Percentiles rank a stretch among this genome's conserved stretches.
Evolutionary conservation across 1,140 invertebrate species (phyloP).

Genomic region (Drosophila pectinifera): DNA sequence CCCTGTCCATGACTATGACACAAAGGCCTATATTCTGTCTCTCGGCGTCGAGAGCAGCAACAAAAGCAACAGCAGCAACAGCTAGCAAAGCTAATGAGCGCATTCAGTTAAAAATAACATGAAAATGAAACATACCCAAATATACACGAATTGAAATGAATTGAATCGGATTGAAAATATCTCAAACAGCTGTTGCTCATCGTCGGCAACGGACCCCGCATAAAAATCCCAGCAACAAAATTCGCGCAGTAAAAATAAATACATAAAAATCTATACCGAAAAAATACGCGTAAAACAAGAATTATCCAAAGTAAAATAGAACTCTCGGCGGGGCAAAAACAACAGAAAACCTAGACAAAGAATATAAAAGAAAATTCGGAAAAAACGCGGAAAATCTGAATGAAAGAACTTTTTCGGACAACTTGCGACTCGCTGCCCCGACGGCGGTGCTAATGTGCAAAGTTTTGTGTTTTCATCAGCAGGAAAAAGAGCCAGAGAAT

Average conservation of each 20-base stretch:
- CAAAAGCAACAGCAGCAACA: constrained; percentile 18
- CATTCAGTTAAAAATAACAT: constrained; percentile 79
- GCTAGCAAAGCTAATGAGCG: constrained; percentile 69
- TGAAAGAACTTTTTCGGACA: constrained; percentile 76
- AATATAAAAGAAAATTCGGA: constrained; percentile 16
- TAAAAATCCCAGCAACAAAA: constrained; percentile 57
- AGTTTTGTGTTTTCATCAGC: constrained; percentile 80
- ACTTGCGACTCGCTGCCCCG: constrained; percentile 49
- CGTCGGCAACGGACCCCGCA: constrained; percentile 62
- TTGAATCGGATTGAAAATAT: constrained; percentile 76
- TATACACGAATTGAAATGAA: constrained; percentile 67
- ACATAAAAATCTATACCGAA: constrained; percentile 44
- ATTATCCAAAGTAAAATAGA: constrained; percentile 31
- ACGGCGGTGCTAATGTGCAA: constrained; percentile 77
- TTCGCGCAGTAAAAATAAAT: constrained; percentile 35
- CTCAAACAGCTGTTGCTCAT: constrained; percentile 83
- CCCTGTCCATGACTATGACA: constrained; percentile 67
- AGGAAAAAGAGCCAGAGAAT: constrained; percentile 47
- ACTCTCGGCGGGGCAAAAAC: constrained; percentile 14
- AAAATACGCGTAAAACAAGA: constrained; percentile 47
- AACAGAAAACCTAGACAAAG: constrained; percentile 1
- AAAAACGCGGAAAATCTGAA: constrained; percentile 45
- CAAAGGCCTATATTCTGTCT: constrained; percentile 72
- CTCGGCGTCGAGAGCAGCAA: constrained; percentile 30
- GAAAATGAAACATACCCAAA: constrained; percentile 69